Conservation (phyloP, 1,140 invertebrate species). For the Anastrepha obliqua region DNA sequence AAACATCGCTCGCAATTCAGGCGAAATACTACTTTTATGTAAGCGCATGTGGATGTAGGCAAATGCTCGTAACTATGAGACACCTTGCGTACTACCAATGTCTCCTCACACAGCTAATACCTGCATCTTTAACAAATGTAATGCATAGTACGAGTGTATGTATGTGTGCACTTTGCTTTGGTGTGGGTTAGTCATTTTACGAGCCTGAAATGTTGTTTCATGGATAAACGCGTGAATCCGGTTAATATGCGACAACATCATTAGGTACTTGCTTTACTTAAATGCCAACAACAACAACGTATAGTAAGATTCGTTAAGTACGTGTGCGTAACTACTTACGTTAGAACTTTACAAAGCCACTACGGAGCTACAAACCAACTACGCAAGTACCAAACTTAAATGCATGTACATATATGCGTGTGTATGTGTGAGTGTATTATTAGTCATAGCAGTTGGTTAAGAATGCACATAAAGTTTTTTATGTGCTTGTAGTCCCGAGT, state of each 20-base stretch:
- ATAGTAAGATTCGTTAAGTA: background rate
- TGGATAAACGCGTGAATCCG: constrained; percentile 2
- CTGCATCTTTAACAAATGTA: background rate
- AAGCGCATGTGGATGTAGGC: too few species aligned
- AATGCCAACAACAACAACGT: background rate
- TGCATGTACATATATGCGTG: too few species aligned
- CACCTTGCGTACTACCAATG: too few species aligned
- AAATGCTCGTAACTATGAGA: too few species aligned
- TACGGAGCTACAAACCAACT: too few species aligned
- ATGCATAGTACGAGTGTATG: background rate
- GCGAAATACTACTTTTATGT: too few species aligned
- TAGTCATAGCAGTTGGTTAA: background rate
- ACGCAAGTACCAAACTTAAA: too few species aligned
- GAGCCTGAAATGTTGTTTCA: background rate
- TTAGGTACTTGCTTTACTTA: constrained; percentile 27
- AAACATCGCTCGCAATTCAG: too few species aligned
- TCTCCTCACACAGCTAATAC: too few species aligned
- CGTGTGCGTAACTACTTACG: background rate
- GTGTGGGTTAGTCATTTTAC: background rate
- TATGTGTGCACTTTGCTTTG: background rate
- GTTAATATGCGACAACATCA: constrained; percentile 34
- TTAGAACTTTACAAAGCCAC: background rate
- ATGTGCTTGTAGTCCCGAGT: background rate
- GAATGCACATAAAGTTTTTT: constrained; percentile 9
- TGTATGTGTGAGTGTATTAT: too few species aligned